These are phyloP conservation scores for Parascotia fuliginaria DNA, from an alignment of 2,888 invertebrate species.

Conservation along the genomic window DNA sequence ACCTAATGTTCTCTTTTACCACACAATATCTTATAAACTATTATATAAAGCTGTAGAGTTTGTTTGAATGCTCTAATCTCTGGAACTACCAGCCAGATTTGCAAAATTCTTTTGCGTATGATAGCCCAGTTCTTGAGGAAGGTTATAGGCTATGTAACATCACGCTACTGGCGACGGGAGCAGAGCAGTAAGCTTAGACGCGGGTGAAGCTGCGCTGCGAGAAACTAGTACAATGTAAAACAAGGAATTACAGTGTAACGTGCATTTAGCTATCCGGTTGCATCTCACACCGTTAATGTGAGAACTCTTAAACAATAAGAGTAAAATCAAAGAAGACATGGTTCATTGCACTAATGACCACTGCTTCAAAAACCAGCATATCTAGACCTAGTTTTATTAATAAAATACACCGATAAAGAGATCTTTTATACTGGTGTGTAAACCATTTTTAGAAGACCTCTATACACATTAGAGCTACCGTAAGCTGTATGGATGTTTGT, in stretches of 20 bases:
- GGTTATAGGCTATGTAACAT: too few relatives aligned
- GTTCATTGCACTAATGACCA: constrained; percentile 76
- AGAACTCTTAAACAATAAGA: constrained; percentile 71
- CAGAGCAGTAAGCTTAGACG: too few relatives aligned
- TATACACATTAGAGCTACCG: not conserved
- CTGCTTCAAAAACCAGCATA: constrained; percentile 45
- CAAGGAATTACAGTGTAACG: constrained; percentile 13
- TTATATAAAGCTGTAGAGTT: too few relatives aligned
- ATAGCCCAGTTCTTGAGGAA: too few relatives aligned
- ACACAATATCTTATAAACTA: too few relatives aligned
- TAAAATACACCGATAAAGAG: not conserved
- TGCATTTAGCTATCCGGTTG: constrained; percentile 42
- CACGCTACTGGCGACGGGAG: too few relatives aligned
- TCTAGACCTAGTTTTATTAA: constrained; percentile 30
- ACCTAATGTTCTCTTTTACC: too few relatives aligned
- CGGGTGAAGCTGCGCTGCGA: too few relatives aligned
- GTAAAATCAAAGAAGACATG: constrained; percentile 71
- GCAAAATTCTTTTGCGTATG: too few relatives aligned
- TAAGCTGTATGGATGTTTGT: constrained; percentile 2
- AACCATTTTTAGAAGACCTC: constrained; percentile 5
- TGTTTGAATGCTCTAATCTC: too few relatives aligned
- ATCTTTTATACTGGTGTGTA: not conserved
- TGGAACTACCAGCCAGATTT: too few relatives aligned
- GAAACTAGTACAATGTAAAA: not conserved
- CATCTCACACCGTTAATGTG: constrained; percentile 63